phyloP scores from a whole-genome alignment of 2,888 invertebrate species.

The Limnephilus rhombicus region DNA sequence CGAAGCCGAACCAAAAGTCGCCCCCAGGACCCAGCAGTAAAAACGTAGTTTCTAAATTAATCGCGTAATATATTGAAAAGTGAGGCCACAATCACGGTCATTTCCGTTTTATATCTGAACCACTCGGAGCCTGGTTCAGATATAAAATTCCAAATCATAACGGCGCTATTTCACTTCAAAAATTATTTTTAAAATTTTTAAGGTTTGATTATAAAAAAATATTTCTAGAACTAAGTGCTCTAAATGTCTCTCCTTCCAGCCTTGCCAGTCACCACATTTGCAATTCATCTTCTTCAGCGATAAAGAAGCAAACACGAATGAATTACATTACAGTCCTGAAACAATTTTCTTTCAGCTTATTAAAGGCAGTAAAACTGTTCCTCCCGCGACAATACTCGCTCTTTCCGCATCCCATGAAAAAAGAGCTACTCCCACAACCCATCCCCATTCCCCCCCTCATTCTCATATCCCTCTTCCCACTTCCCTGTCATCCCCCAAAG shows the following conservation, averaged over 20 bases:
- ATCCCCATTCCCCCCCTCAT: not conserved
- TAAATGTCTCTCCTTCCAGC: not conserved
- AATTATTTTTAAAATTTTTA: no score
- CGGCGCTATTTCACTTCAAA: no score
- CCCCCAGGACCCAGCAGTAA: no score
- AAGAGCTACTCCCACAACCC: not conserved
- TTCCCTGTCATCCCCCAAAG: not conserved
- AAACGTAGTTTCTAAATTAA: no score
- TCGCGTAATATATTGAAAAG: no score
- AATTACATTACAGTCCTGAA: slow-evolving; percentile 8
- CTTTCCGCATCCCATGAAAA: slow-evolving; percentile 20
- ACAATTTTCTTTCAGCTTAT: slow-evolving; percentile 38
- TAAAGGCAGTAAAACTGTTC: slow-evolving; percentile 9
- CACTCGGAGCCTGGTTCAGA: no score
- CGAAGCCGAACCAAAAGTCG: no score
- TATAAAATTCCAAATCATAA: no score
- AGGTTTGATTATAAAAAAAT: no score
- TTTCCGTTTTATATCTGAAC: no score
- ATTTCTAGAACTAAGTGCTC: not conserved
- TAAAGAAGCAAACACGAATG: slow-evolving; percentile 29
- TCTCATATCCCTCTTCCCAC: not conserved
- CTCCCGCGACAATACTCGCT: slow-evolving; percentile 11
- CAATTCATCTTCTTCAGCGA: slow-evolving; percentile 27
- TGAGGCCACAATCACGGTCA: no score
- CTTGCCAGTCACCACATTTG: not conserved